Base-by-base conservation (phyloP, 2,797 vertebrate species). In the Dendrocincla fuliginosa region DNA sequence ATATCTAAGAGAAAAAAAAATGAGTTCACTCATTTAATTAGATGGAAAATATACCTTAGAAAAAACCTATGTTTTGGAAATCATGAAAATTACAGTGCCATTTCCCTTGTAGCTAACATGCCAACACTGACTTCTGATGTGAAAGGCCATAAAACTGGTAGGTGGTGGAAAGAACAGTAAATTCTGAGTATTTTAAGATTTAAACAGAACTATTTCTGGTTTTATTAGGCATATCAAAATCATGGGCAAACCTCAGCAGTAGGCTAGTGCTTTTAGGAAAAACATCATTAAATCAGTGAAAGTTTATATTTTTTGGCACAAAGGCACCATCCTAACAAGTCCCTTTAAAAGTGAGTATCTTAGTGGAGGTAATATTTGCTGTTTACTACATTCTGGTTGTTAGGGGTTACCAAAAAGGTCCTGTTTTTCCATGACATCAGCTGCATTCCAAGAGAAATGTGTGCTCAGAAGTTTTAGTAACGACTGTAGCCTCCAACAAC, bases 381-480 rank as follows among this genome's bases (percentile, higher is more conserved):
- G 94, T 98, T 98, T 97, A 97, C 96, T 96, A 69, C 92, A 97
- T 95, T 95, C 88, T 97, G 92, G 97, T 98, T 97, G 97, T 97
- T 96, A 97, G 84, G 97, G 95, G 96, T 97, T 97, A 97, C 96
- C 65, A 93, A 33, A 67, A 96, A 97, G 93, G 91, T 97, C 95
- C 90, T 93, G 79, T 68, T 97, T 97, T 98, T 98, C 98, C 97
- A 97, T 98, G 87, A 98, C 97, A 97, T 98, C 97, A 98, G 96
- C 96, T 94, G 76, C 97, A 97, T 98, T 98, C 97, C 96, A 95
- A 84, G 39, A 89, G 78, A 97, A 97, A 94, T 85, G 87, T 89
- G 85, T 90, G 90, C 94, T 95, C 96, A 86, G 96, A 87, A 97
- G 96, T 96, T 97, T 97, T 75, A 96, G 92, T 96, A 97, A 97